Evolutionary conservation across 2,113 vertebrate species (phyloP), one percentile per base, ranked within the genome.

Genomic region (Zapornia atra): DNA sequence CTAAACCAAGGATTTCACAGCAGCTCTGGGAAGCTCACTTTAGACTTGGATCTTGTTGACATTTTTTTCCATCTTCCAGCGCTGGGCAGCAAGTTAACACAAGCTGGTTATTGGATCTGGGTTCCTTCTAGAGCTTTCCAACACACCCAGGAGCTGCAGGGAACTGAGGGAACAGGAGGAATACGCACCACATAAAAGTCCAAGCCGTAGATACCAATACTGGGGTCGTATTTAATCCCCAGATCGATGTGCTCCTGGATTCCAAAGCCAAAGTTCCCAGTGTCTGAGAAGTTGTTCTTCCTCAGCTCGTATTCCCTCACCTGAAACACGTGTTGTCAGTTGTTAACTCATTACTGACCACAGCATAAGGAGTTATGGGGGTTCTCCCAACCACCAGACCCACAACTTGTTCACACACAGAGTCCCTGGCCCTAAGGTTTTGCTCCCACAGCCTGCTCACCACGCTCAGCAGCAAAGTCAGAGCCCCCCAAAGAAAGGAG

Each of bases 181-280:
- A 88, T 51, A 95, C 99, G 96, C 96, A 99, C 99, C 98, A 99
- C 99, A 1, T 99, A 99, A 88, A 99, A 99, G 97, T 99, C 99
- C 98, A 99, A 98, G 91, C 99, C 99, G 4, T 99, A 99, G 98
- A 99, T 99, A 5, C 99, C 99, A 21, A 99, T 99, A 92, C 99
- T 99, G 80, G 99, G 99, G 90, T 99, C 99, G 0, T 99, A 99
- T 96, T 99, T 99, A 94, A 99, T 99, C 11, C 99, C 99, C 98
- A 99, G 98, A 87, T 99, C 99, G 7, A 99, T 99, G 97, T 99
- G 99, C 61, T 99, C 99, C 98, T 99, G 99, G 98, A 99, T 99
- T 26, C 99, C 99, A 95, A 99, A 99, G 86, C 99, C 99, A 22
- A 99, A 99, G 98, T 99, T 99, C 68, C 99, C 99, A 0, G 99